These are phyloP conservation scores for Eristalis tenax DNA, from an alignment of 2,888 invertebrate species.

Conservation along the genomic window DNA sequence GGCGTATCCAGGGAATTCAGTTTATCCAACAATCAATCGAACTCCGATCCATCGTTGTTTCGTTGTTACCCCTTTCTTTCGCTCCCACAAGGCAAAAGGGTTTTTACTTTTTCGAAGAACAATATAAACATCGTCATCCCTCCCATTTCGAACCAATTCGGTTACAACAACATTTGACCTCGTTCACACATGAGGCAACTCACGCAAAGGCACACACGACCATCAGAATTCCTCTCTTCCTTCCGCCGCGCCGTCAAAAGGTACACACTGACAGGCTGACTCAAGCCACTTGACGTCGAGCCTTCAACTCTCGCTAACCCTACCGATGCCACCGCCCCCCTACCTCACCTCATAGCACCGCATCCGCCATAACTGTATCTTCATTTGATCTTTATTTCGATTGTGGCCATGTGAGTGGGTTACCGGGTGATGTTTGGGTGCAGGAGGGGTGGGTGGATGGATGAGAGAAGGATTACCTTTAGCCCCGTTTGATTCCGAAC, in stretches of 20 bases:
- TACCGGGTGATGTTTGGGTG: not conserved
- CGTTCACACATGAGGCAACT: conserved; percentile 21
- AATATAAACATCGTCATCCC: not conserved
- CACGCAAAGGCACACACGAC: conserved; percentile 12
- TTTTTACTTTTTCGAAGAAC: not conserved
- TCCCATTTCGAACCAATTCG: not conserved
- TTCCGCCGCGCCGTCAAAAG: not conserved
- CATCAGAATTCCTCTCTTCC: not conserved
- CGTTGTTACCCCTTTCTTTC: not conserved
- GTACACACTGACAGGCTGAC: conserved; percentile 2
- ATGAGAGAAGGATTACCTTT: conserved; percentile 27
- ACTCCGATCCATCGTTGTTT: conserved; percentile 10
- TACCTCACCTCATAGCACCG: not conserved
- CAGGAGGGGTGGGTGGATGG: not conserved
- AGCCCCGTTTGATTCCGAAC: conserved; percentile 59
- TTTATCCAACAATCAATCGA: conserved; percentile 64
- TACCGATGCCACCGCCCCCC: not conserved
- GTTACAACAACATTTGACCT: conserved; percentile 43
- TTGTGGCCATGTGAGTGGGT: not conserved
- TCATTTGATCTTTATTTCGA: conserved; percentile 48
- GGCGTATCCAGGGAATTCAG: conserved; percentile 52
- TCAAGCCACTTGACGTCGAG: conserved; percentile 14
- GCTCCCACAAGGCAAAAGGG: conserved; percentile 3
- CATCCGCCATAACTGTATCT: not conserved
- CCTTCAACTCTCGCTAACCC: not conserved